These are phyloP conservation scores for Eulemur coronatus DNA, from an alignment of 2,797 vertebrate genomes.

Conservation along the genomic window DNA sequence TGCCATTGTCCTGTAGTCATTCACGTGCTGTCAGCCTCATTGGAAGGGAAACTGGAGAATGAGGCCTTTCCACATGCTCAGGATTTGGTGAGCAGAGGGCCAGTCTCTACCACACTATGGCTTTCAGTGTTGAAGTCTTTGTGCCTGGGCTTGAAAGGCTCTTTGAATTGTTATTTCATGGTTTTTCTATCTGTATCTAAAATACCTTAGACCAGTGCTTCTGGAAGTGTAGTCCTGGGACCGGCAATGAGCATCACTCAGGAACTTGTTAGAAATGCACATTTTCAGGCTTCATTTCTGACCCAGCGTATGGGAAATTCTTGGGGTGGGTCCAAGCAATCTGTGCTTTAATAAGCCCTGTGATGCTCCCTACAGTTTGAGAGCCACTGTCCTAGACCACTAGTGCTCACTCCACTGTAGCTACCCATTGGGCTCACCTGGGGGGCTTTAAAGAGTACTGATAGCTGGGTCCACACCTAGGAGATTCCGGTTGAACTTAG, in stretches of 20 bases:
- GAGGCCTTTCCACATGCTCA: neutral
- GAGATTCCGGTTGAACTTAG: neutral
- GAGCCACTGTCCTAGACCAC: neutral
- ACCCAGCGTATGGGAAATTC: neutral
- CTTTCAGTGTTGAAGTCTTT: neutral
- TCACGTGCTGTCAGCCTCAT: neutral
- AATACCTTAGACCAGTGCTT: neutral
- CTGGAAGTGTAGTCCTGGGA: neutral
- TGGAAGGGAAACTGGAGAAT: neutral
- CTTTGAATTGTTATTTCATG: neutral
- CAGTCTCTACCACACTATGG: too few species aligned
- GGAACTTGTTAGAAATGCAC: neutral
- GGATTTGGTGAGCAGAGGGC: neutral
- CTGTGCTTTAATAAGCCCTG: neutral
- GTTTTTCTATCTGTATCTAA: neutral
- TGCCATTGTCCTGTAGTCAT: fast-evolving
- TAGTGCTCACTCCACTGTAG: neutral
- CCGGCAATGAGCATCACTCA: neutral
- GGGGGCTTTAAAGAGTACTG: neutral
- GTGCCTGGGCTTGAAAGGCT: neutral
- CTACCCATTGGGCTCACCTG: too few species aligned
- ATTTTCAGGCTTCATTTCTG: neutral
- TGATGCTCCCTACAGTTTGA: neutral
- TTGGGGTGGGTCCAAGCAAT: neutral
- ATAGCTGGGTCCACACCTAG: neutral